phyloP scores from a whole-genome alignment of 2,113 vertebrate species.

The Gnathonemus longibarbis region DNA sequence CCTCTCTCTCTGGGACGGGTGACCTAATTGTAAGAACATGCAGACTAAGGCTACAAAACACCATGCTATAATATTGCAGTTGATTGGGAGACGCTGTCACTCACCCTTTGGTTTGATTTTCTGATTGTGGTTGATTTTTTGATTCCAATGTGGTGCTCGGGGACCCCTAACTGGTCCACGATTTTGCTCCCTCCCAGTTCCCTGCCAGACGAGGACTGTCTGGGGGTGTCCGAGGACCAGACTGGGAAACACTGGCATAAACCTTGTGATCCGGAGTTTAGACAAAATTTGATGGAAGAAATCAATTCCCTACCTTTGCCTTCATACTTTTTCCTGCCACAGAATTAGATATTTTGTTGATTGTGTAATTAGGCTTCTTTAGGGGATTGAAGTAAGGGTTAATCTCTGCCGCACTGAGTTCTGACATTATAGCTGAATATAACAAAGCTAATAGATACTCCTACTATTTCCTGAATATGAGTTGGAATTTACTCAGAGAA shows the following conservation, averaged over 20 bases:
- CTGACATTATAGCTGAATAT: background rate
- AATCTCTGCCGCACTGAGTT: background rate
- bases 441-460: background rate
- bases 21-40: background rate
- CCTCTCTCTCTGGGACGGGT: background rate
- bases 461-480: background rate
- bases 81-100: background rate
- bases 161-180: background rate
- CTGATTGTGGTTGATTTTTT: background rate
- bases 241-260: background rate
- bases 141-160: background rate
- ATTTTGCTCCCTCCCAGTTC: background rate
- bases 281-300: background rate
- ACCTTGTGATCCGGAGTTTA: background rate
- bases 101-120: background rate
- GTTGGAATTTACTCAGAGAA: background rate
- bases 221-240: background rate
- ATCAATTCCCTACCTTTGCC: background rate
- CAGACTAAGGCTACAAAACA: background rate
- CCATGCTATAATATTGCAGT: background rate
- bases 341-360: background rate
- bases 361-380: background rate
- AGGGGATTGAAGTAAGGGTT: background rate
- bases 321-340: background rate
- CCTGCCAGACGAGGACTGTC: background rate